These are phyloP conservation scores for Trichonephila clavata DNA, from an alignment of 1,140 invertebrate species.

Conservation along the genomic window DNA sequence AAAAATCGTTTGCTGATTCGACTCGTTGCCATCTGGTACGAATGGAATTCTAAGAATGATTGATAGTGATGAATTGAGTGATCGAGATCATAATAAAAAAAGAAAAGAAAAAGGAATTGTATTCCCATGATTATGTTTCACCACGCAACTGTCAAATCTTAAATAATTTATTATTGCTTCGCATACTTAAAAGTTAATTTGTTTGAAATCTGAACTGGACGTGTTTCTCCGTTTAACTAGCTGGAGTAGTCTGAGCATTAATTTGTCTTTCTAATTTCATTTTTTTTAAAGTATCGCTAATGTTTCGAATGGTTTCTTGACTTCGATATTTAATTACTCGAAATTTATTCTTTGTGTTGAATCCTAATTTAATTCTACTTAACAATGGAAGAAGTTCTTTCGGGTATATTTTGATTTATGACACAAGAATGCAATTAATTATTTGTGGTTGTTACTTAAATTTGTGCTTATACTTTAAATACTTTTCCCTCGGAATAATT, in stretches of 20 bases:
- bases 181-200: constrained; percentile 13
- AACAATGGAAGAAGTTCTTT: background rate
- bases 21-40: constrained; percentile 53
- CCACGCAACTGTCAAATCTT: background rate
- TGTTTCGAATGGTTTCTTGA: background rate
- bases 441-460: background rate
- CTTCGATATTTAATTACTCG: background rate
- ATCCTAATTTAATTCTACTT: background rate
- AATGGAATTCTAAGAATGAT: constrained; percentile 51
- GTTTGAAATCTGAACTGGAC: background rate
- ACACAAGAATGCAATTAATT: background rate
- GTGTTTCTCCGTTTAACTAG: background rate
- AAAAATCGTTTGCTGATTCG: background rate
- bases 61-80: constrained; percentile 49
- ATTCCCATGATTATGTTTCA: constrained; percentile 21
- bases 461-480: background rate
- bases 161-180: background rate
- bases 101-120: background rate
- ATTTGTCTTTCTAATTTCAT: too few relatives aligned
- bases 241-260: too few relatives aligned
- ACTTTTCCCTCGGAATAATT: background rate
- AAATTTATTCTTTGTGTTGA: background rate
- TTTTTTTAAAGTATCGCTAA: background rate
- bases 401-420: background rate
- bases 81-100: constrained; percentile 20